phyloP scores from a whole-genome alignment of 2,797 vertebrate genomes.

The Lates japonicus region DNA sequence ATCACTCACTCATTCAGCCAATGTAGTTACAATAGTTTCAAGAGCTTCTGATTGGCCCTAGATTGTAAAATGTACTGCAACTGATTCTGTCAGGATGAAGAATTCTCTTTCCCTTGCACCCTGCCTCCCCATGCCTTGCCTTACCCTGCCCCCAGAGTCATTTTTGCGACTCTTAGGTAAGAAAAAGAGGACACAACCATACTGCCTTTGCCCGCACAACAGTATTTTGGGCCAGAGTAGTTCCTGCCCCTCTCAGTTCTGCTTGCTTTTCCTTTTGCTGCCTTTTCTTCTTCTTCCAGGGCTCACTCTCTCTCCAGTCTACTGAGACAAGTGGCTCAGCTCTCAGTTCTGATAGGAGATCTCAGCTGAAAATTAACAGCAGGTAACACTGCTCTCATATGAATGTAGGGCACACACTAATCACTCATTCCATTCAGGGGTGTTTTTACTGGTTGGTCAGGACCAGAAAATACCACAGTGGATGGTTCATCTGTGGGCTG shows the following conservation, averaged over 20 bases:
- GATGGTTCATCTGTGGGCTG: conserved; percentile 65
- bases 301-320: conserved; percentile 53
- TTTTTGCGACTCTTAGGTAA: conserved; percentile 64
- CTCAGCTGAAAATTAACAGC: conserved; percentile 67
- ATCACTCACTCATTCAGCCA: conserved; percentile 54
- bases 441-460: conserved; percentile 65
- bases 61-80: conserved; percentile 70
- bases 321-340: conserved; percentile 52
- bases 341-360: conserved; percentile 65
- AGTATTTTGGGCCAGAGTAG: conserved; percentile 70
- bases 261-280: conserved; percentile 76
- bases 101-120: conserved; percentile 41
- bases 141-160: conserved; percentile 70
- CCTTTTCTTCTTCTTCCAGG: conserved; percentile 73
- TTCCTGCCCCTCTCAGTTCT: conserved; percentile 59
- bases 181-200: conserved; percentile 65
- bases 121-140: conserved; percentile 71
- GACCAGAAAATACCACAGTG: conserved; percentile 55
- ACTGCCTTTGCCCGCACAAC: conserved; percentile 77
- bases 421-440: conserved; percentile 70
- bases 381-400: conserved; percentile 73
- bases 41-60: conserved; percentile 60
- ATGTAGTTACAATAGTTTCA: conserved; percentile 47
- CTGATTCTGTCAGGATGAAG: conserved; percentile 59
- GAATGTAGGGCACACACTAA: conserved; percentile 85